Evolutionary conservation across 2,888 invertebrate genomes (phyloP), one percentile per base, ranked within the genome.

Genomic region (Aphrophora alni): DNA sequence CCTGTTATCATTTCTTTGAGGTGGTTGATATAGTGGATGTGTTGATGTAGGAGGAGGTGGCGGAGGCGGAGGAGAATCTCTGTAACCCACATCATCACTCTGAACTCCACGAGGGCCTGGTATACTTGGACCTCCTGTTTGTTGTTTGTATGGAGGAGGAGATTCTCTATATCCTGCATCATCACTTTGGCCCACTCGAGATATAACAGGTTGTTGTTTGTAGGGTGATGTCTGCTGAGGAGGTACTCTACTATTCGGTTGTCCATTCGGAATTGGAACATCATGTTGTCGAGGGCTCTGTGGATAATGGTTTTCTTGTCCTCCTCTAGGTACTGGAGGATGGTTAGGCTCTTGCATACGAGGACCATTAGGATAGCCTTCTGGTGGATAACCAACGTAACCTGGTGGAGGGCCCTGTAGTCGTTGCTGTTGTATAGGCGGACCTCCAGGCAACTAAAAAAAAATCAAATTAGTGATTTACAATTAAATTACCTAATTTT

Each of bases 11-110:
- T 81, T 59, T 59, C 81, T 75, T 75, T 78, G 69, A 38, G 84
- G 82, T n/a, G 84, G 77, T 69, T 85, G 84, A 76, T 91, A 93
- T 68, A 94, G 88, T 0, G 95, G 95, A 89, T 95, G 93, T 12
- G 95, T 93, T 25, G 92, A 91, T 0, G 93, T 92, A 7, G 93
- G 94, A 0, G 94, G 93, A 21, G 93, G 89, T 0, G 94, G 94
- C 0, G 94, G 94, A 0, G 91, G 90, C 24, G 90, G 90, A 12
- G 87, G 86, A 81, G 89, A 89, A 21, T 82, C 82, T 38, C 82
- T 73, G 70, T 81, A 81, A 3, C 76, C 79, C 4, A 28, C 72
- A n/a, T 72, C 80, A 44, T 78, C 78, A 27, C 68, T 38, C 28
- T 21, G 69, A 75, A 73, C 70, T 26, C 82, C 83, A 38, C 78